Percentiles rank a stretch among this genome's conserved stretches.
Evolutionary conservation across 1,140 invertebrate species (phyloP).

Genomic region (Neodiprion virginianus): DNA sequence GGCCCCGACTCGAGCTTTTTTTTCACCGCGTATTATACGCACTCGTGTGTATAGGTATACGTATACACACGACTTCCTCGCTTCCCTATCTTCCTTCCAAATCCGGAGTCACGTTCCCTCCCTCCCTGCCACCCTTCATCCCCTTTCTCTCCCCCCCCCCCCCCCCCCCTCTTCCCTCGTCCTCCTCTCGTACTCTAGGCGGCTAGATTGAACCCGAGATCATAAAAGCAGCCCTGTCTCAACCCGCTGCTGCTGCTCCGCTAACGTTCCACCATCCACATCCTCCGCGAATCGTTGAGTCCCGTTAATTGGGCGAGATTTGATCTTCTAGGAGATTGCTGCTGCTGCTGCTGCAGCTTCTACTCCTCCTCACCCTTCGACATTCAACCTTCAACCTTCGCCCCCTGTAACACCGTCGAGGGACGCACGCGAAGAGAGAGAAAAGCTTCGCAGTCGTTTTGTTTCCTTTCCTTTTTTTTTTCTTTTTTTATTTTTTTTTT

Average conservation of each 20-base stretch:
- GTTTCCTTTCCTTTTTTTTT: too few relatives aligned
- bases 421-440: constrained; percentile 1
- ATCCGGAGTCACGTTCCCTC: constrained; percentile 27
- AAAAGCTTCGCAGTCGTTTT: neutral
- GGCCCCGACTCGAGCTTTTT: too few relatives aligned
- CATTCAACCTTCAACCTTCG: constrained; percentile 17
- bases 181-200: neutral
- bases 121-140: neutral
- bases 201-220: constrained; percentile 27
- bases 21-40: too few relatives aligned
- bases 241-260: neutral
- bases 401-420: neutral
- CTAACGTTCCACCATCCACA: neutral
- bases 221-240: constrained; percentile 24
- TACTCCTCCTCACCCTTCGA: constrained; percentile 12
- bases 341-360: constrained; percentile 12
- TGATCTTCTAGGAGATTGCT: neutral
- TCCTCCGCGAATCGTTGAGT: constrained; percentile 8
- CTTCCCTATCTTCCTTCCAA: neutral
- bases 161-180: neutral
- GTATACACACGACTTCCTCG: too few relatives aligned
- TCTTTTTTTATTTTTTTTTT: too few relatives aligned
- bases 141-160: neutral
- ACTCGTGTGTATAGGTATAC: too few relatives aligned
- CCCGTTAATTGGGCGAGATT: constrained; percentile 10